Base-by-base conservation (phyloP, 2,888 invertebrate genomes). In the Nemotelus pantherinus region DNA sequence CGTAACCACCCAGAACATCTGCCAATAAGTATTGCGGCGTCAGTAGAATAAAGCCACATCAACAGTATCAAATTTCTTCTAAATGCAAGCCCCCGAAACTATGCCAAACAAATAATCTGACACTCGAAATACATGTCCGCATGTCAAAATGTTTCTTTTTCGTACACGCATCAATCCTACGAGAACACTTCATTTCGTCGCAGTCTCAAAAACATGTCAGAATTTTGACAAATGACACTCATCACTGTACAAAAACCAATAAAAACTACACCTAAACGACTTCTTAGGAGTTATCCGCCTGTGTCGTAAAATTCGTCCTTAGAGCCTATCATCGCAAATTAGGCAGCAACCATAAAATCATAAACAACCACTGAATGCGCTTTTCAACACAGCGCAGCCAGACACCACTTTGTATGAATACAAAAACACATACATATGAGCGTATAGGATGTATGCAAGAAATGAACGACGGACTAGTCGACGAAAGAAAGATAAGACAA, bases 191-290 rank as follows among this genome's bases (percentile, higher is more conserved):
- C 25, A 25, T 57, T 57, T 60, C 60, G 25, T n/a, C 25, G 5
- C 58, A 60, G 7, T 39, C 43, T 43, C 39, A 48, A 65, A 58
- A 72, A 74, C 44, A 60, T 74, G 74, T 74, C 60, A 74, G 63
- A 60, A 71, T 63, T 3, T 58, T 74, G 74, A 74, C 74, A 74
- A 74, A 74, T 63, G 74, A 63, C 74, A 74, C 70, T 70, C 70
- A 70, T 70, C 53, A 60, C 25, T 50, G 41, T 60, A 47, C 74
- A 60, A 60, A 68, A 39, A 68, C 25, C 5, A 68, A 50, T 63
- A 63, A 63, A 57, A 72, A 72, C 58, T 53, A 39, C 72, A 72
- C 43, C 47, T 43, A 58, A 43, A 72, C 3, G 53, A 53, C 70
- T 70, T 70, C 70, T 70, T 55, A 72, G 72, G 47, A 63, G 60